Evolutionary conservation across 2,888 invertebrate genomes (phyloP).

Genomic region (Dicyrtoma fusca): DNA sequence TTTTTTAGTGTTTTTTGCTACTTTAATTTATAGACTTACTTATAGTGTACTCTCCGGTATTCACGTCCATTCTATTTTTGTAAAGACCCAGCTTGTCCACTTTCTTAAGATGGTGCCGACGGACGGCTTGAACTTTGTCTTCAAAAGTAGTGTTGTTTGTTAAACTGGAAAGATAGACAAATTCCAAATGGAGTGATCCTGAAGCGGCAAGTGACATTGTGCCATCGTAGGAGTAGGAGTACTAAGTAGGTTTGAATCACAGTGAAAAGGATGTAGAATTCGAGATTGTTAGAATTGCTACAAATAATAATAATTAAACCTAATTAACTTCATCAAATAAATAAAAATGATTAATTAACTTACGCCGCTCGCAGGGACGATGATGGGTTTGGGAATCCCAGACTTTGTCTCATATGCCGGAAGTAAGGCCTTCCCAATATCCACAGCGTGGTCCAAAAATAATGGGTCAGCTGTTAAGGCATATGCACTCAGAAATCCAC

Average conservation of each 20-base stretch:
- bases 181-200: constrained; percentile 95
- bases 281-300: too few species aligned
- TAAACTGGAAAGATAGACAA: constrained; percentile 91
- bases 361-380: too few species aligned
- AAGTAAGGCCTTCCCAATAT: constrained; percentile 87
- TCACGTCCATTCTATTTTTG: constrained; percentile 2
- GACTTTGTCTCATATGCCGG: constrained; percentile 96
- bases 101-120: constrained; percentile 47
- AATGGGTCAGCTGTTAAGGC: constrained; percentile 91
- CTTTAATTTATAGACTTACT: too few species aligned
- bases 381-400: too few species aligned
- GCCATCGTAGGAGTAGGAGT: too few species aligned
- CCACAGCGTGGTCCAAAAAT: constrained; percentile 87
- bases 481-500: constrained; percentile 89
- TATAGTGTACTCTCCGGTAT: too few species aligned
- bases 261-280: too few species aligned
- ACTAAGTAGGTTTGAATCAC: too few species aligned
- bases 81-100: constrained; percentile 52
- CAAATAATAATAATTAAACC: too few species aligned
- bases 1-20: too few species aligned
- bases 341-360: too few species aligned
- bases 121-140: constrained; percentile 84
- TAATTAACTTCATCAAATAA: too few species aligned
- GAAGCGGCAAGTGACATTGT: constrained; percentile 85
- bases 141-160: constrained; percentile 87